A percentile compares a stretch with the other conserved stretches of the same genome.
These are phyloP conservation scores for Gonocerus acuteangulatus DNA, from an alignment of 2,888 invertebrate genomes.

Conservation along the genomic window DNA sequence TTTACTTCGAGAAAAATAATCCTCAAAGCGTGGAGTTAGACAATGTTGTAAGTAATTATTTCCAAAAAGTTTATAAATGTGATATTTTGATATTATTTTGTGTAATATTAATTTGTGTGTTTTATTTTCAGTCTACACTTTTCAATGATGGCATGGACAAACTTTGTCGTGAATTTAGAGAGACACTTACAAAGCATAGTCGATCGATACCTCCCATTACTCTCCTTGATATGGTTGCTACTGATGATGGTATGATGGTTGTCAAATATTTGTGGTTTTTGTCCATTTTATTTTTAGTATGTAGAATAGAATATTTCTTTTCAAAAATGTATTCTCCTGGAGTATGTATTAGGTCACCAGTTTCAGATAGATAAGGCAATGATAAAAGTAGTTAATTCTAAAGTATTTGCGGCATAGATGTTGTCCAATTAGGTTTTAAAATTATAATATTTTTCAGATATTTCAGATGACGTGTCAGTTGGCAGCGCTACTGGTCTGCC, in stretches of 20 bases:
- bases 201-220: constrained; percentile 77
- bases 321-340: too few relatives aligned
- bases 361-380: too few relatives aligned
- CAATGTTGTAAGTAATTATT: constrained; percentile 65
- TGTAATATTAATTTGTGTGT: neutral
- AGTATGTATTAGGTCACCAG: too few relatives aligned
- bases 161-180: constrained; percentile 80
- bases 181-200: constrained; percentile 75
- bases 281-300: too few relatives aligned
- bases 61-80: too few relatives aligned
- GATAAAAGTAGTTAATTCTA: too few relatives aligned
- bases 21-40: constrained; percentile 88
- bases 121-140: constrained; percentile 53
- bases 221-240: constrained; percentile 77
- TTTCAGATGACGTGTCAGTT: constrained; percentile 48
- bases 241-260: constrained; percentile 71
- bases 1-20: constrained; percentile 87
- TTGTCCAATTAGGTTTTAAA: too few relatives aligned
- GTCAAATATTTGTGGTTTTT: too few relatives aligned
- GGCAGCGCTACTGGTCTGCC: constrained; percentile 54
- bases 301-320: too few relatives aligned
- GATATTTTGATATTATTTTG: too few relatives aligned
- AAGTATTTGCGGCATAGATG: too few relatives aligned
- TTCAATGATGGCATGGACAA: constrained; percentile 78
- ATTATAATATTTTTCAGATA: constrained; percentile 15